These are phyloP conservation scores for Eueremaeus valkanovi DNA, from an alignment of 2,888 invertebrate species.

Conservation along the genomic window DNA sequence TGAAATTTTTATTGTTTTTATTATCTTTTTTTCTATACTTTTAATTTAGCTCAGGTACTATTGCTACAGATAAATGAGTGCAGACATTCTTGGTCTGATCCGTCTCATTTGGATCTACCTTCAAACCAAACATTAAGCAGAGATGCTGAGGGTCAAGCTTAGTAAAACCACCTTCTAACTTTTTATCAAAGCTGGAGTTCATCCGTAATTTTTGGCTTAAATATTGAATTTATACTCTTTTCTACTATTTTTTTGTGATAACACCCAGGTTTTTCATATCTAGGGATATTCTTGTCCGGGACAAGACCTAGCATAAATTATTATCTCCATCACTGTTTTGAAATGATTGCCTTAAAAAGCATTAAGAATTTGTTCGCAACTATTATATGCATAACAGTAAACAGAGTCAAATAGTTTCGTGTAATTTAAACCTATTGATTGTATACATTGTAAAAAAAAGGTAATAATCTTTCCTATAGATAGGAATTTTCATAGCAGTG, in stretches of 20 bases:
- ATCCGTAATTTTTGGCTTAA: background rate
- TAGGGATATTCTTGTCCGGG: no score
- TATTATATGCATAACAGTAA: background rate
- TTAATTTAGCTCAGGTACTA: background rate
- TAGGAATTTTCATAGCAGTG: slow-evolving; percentile 6
- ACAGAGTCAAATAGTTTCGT: background rate
- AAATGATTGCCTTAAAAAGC: no score
- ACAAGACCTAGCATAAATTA: background rate
- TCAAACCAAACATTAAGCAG: background rate
- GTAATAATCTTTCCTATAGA: background rate
- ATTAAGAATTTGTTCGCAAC: background rate
- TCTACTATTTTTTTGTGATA: background rate
- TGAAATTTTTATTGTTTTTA: slow-evolving; percentile 25
- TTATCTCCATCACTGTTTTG: background rate
- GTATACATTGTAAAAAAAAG: background rate
- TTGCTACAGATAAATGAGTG: background rate
- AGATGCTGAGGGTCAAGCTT: no score
- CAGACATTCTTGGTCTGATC: background rate
- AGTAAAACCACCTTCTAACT: no score
- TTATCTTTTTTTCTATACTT: background rate
- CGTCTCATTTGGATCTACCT: background rate
- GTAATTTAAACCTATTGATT: background rate
- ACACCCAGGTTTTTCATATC: background rate
- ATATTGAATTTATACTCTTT: background rate
- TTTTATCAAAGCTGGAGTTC: no score